Conservation (phyloP, 2,113 vertebrate genomes). For the Boulengeromyrus knoepffleri region DNA sequence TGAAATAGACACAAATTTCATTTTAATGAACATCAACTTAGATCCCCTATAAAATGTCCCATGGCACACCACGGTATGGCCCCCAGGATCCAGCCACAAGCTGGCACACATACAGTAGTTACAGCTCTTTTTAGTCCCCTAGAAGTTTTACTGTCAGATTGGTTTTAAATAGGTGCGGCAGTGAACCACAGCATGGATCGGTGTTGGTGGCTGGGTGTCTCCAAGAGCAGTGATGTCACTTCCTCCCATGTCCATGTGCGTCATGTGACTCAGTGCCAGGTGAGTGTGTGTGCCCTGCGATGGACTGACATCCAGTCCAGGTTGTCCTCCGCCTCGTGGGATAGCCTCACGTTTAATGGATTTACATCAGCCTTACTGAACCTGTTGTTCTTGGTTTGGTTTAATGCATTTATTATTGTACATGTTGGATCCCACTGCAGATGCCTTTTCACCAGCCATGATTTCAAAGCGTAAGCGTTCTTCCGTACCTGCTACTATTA, state of each 20-base stretch:
- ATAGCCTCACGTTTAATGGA: neutral
- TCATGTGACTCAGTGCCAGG: neutral
- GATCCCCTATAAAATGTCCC: neutral
- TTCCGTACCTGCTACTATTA: neutral
- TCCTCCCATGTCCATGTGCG: neutral
- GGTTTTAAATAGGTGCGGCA: neutral
- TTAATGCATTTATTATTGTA: neutral
- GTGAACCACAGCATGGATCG: neutral
- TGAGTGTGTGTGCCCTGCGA: neutral
- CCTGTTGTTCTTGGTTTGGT: neutral
- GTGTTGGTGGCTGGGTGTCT: neutral
- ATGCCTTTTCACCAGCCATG: neutral
- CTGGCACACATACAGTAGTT: neutral
- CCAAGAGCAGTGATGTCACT: neutral
- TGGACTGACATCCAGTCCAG: neutral
- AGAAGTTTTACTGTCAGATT: neutral
- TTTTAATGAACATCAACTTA: neutral
- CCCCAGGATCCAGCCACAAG: neutral
- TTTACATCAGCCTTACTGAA: neutral
- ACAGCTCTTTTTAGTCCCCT: neutral
- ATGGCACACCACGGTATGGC: neutral
- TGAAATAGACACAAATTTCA: neutral
- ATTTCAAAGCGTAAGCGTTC: neutral
- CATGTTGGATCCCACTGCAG: neutral
- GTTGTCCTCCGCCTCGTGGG: neutral